A percentile compares a stretch with the other conserved stretches of the same genome.
Conservation (phyloP, 2,888 invertebrate species). For the Leptopterna dolabrata region DNA sequence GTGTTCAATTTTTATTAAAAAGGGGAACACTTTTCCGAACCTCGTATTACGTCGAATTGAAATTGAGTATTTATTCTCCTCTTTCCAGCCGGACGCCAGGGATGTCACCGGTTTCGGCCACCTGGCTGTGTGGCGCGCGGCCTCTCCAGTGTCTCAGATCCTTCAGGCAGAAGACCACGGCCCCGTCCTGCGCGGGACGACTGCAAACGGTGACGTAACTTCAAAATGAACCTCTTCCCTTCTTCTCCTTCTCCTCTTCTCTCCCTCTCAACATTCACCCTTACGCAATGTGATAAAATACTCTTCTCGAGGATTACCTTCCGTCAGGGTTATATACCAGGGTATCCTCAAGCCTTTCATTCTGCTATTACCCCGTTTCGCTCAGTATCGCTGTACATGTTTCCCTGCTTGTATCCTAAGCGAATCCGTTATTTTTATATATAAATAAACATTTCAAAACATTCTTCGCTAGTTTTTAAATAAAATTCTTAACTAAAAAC, state of each 20-base stretch:
- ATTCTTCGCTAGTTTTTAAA: neutral
- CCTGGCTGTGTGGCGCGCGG: conserved; percentile 65
- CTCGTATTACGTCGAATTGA: neutral
- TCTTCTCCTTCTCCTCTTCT: neutral
- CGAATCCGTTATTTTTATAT: conserved; percentile 35
- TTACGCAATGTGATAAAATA: conserved; percentile 18
- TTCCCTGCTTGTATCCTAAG: conserved; percentile 12
- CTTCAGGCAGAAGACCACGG: conserved; percentile 63
- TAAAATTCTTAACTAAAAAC: neutral
- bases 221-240: conserved; percentile 58
- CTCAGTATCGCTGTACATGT: conserved; percentile 39
- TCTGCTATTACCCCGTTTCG: conserved; percentile 13
- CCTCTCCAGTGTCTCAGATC: conserved; percentile 64
- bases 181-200: conserved; percentile 64
- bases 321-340: conserved; percentile 48
- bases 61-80: neutral
- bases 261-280: neutral
- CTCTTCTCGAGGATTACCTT: conserved; percentile 28
- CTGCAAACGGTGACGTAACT: conserved; percentile 62
- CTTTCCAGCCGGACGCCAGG: conserved; percentile 64
- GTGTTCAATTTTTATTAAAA: too few species aligned
- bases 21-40: too few species aligned
- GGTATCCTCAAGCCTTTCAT: conserved; percentile 50
- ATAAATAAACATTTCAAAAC: neutral
- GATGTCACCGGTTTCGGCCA: conserved; percentile 65